Conservation (phyloP, 2,888 invertebrate genomes). For the Lottia gigantea region DNA sequence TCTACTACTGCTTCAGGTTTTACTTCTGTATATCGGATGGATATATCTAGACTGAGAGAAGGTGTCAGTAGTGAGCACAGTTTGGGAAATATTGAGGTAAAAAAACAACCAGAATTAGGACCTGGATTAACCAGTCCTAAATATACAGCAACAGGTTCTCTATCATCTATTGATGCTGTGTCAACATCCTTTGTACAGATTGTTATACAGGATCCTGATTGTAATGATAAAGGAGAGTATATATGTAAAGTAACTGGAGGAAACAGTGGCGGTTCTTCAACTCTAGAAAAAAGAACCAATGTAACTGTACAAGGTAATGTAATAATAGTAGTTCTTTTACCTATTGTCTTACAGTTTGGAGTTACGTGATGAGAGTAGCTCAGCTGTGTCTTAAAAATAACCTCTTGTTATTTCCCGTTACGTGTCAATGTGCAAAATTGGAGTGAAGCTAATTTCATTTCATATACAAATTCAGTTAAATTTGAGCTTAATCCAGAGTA, state of each 20-base stretch:
- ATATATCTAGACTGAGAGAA: no score
- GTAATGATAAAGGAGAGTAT: not conserved
- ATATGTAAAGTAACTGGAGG: not conserved
- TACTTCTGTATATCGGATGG: not conserved
- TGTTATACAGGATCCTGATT: not conserved
- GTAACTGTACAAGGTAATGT: no score
- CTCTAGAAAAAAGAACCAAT: not conserved
- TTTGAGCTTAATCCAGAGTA: no score
- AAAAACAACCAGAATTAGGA: not conserved
- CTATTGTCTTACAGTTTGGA: no score
- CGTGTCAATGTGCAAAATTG: no score
- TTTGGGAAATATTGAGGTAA: not conserved
- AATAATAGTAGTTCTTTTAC: no score
- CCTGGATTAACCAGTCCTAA: not conserved
- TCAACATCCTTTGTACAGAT: not conserved
- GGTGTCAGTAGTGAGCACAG: not conserved
- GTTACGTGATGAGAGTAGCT: no score
- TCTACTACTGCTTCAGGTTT: not conserved
- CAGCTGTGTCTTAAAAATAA: no score
- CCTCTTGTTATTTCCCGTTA: no score
- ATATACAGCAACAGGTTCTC: slow-evolving; percentile 2
- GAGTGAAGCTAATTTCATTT: no score
- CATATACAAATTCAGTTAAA: no score
- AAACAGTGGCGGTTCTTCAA: not conserved
- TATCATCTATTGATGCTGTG: not conserved